phyloP scores from a whole-genome alignment of 2,888 invertebrate species.

The Drosophila maculinotata region DNA sequence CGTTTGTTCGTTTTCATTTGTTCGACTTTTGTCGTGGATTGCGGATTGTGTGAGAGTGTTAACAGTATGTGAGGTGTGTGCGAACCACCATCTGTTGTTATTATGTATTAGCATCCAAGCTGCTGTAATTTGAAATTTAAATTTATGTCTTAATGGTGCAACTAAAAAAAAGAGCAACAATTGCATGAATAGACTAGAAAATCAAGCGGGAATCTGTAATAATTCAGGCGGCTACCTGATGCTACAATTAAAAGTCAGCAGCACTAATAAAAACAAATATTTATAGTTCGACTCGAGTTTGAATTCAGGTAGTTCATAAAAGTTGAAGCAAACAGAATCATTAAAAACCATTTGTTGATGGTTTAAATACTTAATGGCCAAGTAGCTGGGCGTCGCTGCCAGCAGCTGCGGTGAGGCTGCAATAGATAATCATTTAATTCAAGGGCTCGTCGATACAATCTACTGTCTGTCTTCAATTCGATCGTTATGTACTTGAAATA shows the following conservation, averaged over 20 bases:
- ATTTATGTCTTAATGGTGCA: constrained; percentile 48
- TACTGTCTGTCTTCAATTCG: neutral
- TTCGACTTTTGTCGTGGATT: constrained; percentile 50
- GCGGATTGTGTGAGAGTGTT: constrained; percentile 37
- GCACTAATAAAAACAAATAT: constrained; percentile 16
- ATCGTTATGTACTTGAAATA: constrained; percentile 16
- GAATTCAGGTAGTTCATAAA: constrained; percentile 3
- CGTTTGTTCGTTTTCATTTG: constrained; percentile 52
- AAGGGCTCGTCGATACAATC: constrained; percentile 24
- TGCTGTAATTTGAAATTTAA: constrained; percentile 42
- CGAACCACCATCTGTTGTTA: constrained; percentile 40
- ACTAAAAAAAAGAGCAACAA: constrained; percentile 14
- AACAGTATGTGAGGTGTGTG: constrained; percentile 44
- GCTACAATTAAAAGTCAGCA: constrained; percentile 3
- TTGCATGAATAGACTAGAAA: constrained; percentile 23
- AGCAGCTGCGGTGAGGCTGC: constrained; percentile 8
- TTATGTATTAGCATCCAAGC: constrained; percentile 40
- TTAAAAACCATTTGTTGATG: constrained; percentile 4
- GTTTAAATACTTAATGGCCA: neutral
- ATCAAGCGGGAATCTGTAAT: constrained; percentile 2
- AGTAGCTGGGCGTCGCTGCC: constrained; percentile 1
- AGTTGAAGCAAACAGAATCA: neutral
- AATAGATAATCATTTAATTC: constrained; percentile 15
- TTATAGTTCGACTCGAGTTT: constrained; percentile 6
- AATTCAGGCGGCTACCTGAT: neutral